phyloP scores from a whole-genome alignment of 1,140 invertebrate genomes.

The Drosophila hydei region DNA sequence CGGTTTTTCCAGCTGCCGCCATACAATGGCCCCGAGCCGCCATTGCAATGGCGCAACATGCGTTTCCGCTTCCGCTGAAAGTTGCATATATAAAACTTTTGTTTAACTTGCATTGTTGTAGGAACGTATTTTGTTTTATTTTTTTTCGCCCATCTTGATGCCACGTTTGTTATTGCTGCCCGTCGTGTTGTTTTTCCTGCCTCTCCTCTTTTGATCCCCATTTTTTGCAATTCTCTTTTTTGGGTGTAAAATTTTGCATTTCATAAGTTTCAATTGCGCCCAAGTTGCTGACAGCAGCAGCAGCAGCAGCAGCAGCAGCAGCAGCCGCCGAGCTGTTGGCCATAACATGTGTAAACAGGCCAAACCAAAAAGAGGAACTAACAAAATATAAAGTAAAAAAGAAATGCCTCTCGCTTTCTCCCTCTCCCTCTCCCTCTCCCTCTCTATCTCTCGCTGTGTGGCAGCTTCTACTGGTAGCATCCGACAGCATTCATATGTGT shows the following conservation, averaged over 20 bases:
- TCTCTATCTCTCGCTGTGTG: too few relatives aligned
- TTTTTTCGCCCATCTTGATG: slow-evolving; percentile 32
- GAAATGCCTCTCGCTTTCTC: too few relatives aligned
- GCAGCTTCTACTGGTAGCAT: slow-evolving; percentile 36
- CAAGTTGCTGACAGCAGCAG: slow-evolving; percentile 73
- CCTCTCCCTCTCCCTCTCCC: not conserved
- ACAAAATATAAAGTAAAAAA: not conserved
- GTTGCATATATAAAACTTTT: slow-evolving; percentile 67
- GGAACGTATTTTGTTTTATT: slow-evolving; percentile 45
- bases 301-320: slow-evolving; percentile 40
- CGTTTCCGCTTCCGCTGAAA: slow-evolving; percentile 72
- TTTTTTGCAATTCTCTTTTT: slow-evolving; percentile 16
- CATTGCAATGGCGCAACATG: slow-evolving; percentile 68
- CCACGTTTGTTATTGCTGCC: slow-evolving; percentile 67
- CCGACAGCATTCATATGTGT: slow-evolving; percentile 60
- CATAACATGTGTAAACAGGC: slow-evolving; percentile 76
- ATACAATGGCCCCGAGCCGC: slow-evolving; percentile 51
- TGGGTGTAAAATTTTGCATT: slow-evolving; percentile 61
- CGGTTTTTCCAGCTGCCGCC: slow-evolving; percentile 30
- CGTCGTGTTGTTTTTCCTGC: slow-evolving; percentile 11
- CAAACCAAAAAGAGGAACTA: slow-evolving; percentile 18
- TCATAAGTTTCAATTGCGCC: slow-evolving; percentile 78
- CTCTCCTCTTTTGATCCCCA: not conserved
- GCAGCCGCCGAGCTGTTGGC: slow-evolving; percentile 46
- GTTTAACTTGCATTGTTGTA: slow-evolving; percentile 72